Conservation (phyloP, 2,797 vertebrate species). For the Hoplostethus atlanticus region DNA sequence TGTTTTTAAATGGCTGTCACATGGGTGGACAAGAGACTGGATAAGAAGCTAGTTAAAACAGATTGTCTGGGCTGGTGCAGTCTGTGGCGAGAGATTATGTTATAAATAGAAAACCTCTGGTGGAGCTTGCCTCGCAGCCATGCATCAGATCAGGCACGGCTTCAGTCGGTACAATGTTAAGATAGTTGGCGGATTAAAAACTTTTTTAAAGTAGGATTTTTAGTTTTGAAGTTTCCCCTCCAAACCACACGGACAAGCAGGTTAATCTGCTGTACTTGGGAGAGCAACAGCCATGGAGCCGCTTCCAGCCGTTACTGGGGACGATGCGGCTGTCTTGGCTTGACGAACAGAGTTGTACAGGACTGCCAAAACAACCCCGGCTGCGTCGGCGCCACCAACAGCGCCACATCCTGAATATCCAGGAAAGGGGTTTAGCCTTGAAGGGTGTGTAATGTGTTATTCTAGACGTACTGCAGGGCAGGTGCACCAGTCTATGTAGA, state of each 20-base stretch:
- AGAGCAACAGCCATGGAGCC: constrained; percentile 10
- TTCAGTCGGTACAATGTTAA: constrained; percentile 59
- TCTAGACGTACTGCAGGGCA: constrained; percentile 4
- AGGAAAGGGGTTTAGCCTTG: constrained; percentile 10
- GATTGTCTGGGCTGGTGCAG: constrained; percentile 63
- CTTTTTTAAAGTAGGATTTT: constrained; percentile 61
- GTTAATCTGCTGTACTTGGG: constrained; percentile 49
- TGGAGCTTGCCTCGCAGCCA: constrained; percentile 58
- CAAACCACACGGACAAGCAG: constrained; percentile 44
- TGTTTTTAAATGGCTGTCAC: constrained; percentile 48
- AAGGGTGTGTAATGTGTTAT: constrained; percentile 2
- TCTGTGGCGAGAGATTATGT: constrained; percentile 65
- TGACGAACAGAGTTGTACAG: constrained; percentile 3
- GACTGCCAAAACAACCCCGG: constrained; percentile 3
- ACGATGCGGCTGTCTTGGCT: constrained; percentile 17
- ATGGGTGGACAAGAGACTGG: constrained; percentile 55
- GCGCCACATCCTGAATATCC: background rate
- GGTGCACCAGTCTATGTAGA: constrained; percentile 18
- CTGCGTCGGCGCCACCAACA: background rate
- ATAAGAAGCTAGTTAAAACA: constrained; percentile 56
- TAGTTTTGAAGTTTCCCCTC: constrained; percentile 32
- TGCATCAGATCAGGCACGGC: constrained; percentile 66
- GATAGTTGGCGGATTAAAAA: constrained; percentile 63
- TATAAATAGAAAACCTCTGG: constrained; percentile 58
- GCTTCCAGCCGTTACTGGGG: constrained; percentile 10